phyloP scores from a whole-genome alignment of 2,888 invertebrate genomes.

The Chromoteleia sp. region DNA sequence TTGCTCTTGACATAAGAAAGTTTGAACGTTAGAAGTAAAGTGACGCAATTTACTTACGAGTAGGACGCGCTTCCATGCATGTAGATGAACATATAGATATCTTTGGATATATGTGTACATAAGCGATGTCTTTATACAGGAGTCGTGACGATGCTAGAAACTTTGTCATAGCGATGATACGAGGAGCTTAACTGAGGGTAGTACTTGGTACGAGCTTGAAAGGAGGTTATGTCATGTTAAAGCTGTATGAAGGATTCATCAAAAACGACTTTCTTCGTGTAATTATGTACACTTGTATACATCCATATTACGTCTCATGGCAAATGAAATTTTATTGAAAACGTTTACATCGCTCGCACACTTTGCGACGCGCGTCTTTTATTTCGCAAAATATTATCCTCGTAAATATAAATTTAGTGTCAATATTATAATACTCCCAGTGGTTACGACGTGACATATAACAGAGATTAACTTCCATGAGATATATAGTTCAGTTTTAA shows the following conservation, averaged over 20 bases:
- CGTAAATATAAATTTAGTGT: no score
- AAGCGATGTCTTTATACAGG: slow-evolving; percentile 53
- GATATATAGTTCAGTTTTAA: no score
- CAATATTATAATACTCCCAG: no score
- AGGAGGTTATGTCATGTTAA: slow-evolving; percentile 48
- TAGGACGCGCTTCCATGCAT: slow-evolving; percentile 52
- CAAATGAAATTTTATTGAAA: slow-evolving; percentile 25
- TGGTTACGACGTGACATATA: no score
- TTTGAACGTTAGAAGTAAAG: slow-evolving; percentile 56
- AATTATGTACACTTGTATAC: slow-evolving; percentile 50
- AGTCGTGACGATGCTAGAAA: slow-evolving; percentile 49
- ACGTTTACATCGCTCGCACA: slow-evolving; percentile 2
- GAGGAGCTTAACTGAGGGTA: slow-evolving; percentile 54
- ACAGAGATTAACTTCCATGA: no score
- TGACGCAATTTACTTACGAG: slow-evolving; percentile 60
- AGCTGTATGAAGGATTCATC: slow-evolving; percentile 51
- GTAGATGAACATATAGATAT: slow-evolving; percentile 57
- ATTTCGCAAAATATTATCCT: no score
- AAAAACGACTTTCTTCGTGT: slow-evolving; percentile 51
- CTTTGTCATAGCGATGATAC: slow-evolving; percentile 59
- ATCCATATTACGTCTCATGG: slow-evolving; percentile 18
- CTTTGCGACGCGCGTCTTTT: not conserved
- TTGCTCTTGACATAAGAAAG: slow-evolving; percentile 53
- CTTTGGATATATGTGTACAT: slow-evolving; percentile 39
- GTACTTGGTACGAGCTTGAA: slow-evolving; percentile 43